Conservation (phyloP, 2,888 invertebrate species). For the Noctua janthina region DNA sequence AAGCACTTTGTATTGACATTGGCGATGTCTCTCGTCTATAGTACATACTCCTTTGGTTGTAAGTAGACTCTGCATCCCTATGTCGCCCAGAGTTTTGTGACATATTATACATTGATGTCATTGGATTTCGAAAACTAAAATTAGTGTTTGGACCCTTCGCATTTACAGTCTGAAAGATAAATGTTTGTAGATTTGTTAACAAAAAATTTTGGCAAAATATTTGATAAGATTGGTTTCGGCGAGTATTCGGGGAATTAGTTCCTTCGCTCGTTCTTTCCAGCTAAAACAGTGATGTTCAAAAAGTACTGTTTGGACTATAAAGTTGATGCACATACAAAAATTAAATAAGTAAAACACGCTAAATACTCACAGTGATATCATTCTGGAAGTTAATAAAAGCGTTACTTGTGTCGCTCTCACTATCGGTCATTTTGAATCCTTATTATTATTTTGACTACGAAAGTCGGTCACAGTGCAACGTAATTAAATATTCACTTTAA, state of each 20-base stretch:
- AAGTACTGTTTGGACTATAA: not conserved
- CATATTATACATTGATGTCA: constrained; percentile 75
- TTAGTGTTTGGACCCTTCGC: constrained; percentile 77
- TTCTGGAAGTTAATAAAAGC: constrained; percentile 74
- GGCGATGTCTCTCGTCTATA: constrained; percentile 74
- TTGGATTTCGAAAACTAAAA: constrained; percentile 73
- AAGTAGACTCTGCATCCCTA: constrained; percentile 70
- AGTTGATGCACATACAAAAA: not conserved
- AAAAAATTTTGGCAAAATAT: not conserved
- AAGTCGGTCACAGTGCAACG: not conserved
- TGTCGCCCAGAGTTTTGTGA: constrained; percentile 72
- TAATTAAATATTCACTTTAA: not conserved
- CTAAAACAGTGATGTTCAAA: not conserved
- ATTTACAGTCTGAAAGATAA: constrained; percentile 74
- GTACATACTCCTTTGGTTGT: constrained; percentile 74
- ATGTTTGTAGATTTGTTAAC: not conserved
- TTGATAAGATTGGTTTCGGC: not conserved
- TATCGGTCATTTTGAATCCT: constrained; percentile 71
- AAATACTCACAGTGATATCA: constrained; percentile 75
- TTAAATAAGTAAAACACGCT: not conserved
- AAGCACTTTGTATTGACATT: constrained; percentile 71
- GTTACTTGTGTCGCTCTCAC: constrained; percentile 77
- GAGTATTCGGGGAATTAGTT: not conserved
- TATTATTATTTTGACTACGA: not conserved
- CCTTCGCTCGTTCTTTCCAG: not conserved